phyloP scores from a whole-genome alignment of 2,888 invertebrate species.

The Orchesella flavescens region DNA sequence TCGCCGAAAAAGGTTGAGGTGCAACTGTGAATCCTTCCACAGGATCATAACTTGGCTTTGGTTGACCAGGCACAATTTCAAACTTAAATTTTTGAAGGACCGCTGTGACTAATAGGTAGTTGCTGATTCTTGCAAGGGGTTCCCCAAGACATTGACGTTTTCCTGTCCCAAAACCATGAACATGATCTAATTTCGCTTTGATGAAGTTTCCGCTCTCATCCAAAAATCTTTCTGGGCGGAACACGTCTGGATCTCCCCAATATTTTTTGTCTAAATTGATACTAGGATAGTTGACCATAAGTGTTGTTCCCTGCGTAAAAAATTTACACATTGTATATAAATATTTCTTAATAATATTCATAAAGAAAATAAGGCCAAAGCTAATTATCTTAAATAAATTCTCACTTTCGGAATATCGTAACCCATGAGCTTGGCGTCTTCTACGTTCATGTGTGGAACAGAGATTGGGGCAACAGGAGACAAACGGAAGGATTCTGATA shows the following conservation, averaged over 20 bases:
- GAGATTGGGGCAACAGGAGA: slow-evolving; percentile 75
- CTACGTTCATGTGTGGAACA: slow-evolving; percentile 77
- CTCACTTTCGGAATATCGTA: slow-evolving; percentile 78
- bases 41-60: slow-evolving; percentile 36
- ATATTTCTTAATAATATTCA: too few relatives aligned
- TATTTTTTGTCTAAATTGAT: slow-evolving; percentile 70
- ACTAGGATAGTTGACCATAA: slow-evolving; percentile 67
- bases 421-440: slow-evolving; percentile 77
- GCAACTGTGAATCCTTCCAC: slow-evolving; percentile 65
- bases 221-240: slow-evolving; percentile 72
- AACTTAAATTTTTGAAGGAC: slow-evolving; percentile 67
- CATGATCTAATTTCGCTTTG: slow-evolving; percentile 65
- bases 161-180: slow-evolving; percentile 71
- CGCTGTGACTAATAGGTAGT: slow-evolving; percentile 62
- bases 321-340: too few relatives aligned
- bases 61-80: slow-evolving; percentile 39
- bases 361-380: too few relatives aligned
- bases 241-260: slow-evolving; percentile 68
- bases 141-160: slow-evolving; percentile 69
- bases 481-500: slow-evolving; percentile 77
- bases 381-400: too few relatives aligned
- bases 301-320: slow-evolving; percentile 58
- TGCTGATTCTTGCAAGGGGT: slow-evolving; percentile 63
- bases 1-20: slow-evolving; percentile 63
- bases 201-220: slow-evolving; percentile 67